Evolutionary conservation across 2,797 vertebrate genomes (phyloP).

Genomic region (Acropternis orthonyx): DNA sequence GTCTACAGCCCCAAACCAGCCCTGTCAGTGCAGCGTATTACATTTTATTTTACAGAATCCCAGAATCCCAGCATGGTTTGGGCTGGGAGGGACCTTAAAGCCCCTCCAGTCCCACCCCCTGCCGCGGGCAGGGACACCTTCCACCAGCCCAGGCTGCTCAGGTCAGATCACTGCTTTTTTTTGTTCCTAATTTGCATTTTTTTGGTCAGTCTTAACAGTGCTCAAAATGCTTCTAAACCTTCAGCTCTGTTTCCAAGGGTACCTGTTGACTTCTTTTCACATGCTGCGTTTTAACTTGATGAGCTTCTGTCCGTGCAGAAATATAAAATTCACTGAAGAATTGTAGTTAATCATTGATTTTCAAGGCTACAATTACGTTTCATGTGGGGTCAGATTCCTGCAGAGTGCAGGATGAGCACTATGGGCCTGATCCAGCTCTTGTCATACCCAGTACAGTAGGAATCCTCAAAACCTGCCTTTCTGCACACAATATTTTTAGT

Average conservation of each 20-base stretch:
- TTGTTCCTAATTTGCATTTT: not conserved
- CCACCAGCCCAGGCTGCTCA: not conserved
- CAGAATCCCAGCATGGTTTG: not conserved
- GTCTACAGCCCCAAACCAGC: rapidly evolving
- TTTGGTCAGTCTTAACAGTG: not conserved
- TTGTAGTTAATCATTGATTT: not conserved
- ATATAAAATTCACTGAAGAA: not conserved
- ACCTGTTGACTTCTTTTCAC: not conserved
- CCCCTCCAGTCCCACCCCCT: not conserved
- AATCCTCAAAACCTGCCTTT: not conserved
- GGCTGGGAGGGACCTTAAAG: not conserved
- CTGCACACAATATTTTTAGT: not conserved
- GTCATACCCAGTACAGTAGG: not conserved
- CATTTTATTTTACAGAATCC: not conserved
- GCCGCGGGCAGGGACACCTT: not conserved
- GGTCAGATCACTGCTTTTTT: not conserved
- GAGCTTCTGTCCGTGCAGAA: not conserved
- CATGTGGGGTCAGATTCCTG: not conserved
- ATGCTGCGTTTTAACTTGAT: not conserved
- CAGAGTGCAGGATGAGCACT: not conserved
- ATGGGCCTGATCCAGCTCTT: not conserved
- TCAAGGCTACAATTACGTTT: not conserved
- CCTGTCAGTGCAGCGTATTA: rapidly evolving
- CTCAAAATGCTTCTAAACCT: not conserved
- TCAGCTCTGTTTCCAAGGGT: not conserved